These are phyloP conservation scores for Pasiphila rectangulata DNA, from an alignment of 2,888 invertebrate species.

Conservation along the genomic window DNA sequence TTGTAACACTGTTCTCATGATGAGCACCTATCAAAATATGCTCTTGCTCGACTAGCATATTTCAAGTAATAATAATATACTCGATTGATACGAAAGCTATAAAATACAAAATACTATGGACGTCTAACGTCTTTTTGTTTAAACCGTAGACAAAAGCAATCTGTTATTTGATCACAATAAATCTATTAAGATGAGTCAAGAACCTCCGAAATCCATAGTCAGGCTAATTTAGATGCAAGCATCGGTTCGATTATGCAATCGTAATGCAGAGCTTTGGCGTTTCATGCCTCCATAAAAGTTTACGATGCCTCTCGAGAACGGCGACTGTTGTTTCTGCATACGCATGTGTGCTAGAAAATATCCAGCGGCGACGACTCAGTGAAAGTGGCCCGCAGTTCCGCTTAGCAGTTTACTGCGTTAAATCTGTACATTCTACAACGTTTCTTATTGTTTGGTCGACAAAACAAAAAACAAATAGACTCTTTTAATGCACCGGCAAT, in stretches of 20 bases:
- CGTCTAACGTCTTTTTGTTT: background rate
- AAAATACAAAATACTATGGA: no score
- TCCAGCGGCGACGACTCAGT: slow-evolving; percentile 61
- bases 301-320: slow-evolving; percentile 53
- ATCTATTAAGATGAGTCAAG: background rate
- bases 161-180: background rate
- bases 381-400: slow-evolving; percentile 73
- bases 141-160: background rate
- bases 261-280: slow-evolving; percentile 38
- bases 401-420: slow-evolving; percentile 63
- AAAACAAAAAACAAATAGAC: slow-evolving; percentile 7
- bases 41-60: slow-evolving; percentile 46
- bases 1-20: slow-evolving; percentile 63
- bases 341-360: slow-evolving; percentile 57
- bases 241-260: slow-evolving; percentile 46
- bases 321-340: slow-evolving; percentile 28
- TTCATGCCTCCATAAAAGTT: slow-evolving; percentile 56
- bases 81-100: background rate
- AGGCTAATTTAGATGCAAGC: slow-evolving; percentile 30
- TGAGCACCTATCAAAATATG: slow-evolving; percentile 59
- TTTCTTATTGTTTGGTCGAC: slow-evolving; percentile 27
- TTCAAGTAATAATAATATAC: slow-evolving; percentile 33
- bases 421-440: slow-evolving; percentile 39
- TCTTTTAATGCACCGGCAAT: slow-evolving; percentile 7
- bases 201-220: background rate